phyloP scores from a whole-genome alignment of 92 coral and sea anemone genomes.

The Phymanthus crucifer region DNA sequence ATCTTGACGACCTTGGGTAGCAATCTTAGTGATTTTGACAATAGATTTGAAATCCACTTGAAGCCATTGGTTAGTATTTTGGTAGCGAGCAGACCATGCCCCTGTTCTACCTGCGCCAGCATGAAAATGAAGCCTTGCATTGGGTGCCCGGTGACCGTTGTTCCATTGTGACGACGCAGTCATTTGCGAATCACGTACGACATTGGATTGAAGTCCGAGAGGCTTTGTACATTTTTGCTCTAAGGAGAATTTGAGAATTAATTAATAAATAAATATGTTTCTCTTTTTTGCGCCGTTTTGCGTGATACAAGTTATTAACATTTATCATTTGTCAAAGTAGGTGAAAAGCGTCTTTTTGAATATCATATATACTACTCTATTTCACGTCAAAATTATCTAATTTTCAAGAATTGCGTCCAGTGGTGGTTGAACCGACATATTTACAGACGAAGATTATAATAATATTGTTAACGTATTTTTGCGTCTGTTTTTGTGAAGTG shows the following conservation, averaged over 20 bases:
- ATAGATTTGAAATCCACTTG: conserved; percentile 12
- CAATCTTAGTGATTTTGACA: not conserved
- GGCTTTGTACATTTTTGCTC: not conserved
- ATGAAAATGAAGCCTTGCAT: conserved; percentile 24
- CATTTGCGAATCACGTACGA: conserved; percentile 10
- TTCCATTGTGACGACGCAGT: conserved; percentile 26
- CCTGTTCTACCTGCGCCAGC: conserved; percentile 27
- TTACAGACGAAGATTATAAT: too few species aligned
- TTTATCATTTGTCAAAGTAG: too few species aligned
- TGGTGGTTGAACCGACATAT: too few species aligned
- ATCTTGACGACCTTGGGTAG: conserved; percentile 32
- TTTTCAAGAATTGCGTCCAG: too few species aligned
- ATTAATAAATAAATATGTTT: not conserved
- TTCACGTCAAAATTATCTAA: too few species aligned
- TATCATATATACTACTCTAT: too few species aligned
- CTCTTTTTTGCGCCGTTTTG: too few species aligned
- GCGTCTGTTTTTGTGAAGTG: too few species aligned
- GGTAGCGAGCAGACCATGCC: conserved; percentile 17
- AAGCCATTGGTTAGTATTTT: conserved; percentile 20
- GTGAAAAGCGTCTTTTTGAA: too few species aligned
- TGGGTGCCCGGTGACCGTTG: conserved; percentile 24
- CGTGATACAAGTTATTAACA: too few species aligned
- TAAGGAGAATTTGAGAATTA: not conserved
- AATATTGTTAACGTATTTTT: too few species aligned
- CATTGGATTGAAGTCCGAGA: not conserved